Evolutionary conservation across 2,888 invertebrate genomes (phyloP), one percentile per base, ranked within the genome.

Genomic region (Nomada flava): DNA sequence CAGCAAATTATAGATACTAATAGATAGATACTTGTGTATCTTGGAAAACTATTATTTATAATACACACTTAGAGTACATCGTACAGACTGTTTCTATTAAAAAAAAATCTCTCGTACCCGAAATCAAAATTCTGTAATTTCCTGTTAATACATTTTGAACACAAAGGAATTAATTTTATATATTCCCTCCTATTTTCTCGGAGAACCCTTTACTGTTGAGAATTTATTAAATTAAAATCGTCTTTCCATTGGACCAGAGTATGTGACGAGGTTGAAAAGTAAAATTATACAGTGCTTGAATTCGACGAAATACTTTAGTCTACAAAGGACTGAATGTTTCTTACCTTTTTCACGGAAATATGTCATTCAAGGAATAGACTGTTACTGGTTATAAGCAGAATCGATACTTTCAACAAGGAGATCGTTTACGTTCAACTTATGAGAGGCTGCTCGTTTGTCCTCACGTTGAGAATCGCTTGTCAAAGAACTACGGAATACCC

Each of bases 351-450:
- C 11, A 5, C 3, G 29, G 47, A 79, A 55, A 68, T 70, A 36
- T 72, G 68, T 80, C 64, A 69, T 68, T 47, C 23, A 2, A 55
- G 23, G 68, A 83, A 78, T 76, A 64, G 68, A 20, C 59, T 64
- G 53, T 53, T 67, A 68, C 72, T 42, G 52, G 65, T 72, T 59
- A 55, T 26, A 62, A 74, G 59, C 15, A 55, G 71, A 70, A 88
- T 89, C 89, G 78, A 89, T 88, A 85, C 78, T 82, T 89, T 75
- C 84, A 79, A 84, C 80, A 73, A 74, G 53, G 75, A 76, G 70
- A 64, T 82, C 82, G 78, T 86, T 89, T 88, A 86, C 81, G 79
- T 85, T 87, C 79, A 82, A 85, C 81, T 89, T 88, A 83, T 69
- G 81, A 88, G 82, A 86, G 80, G 79, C 76, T 80, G 88, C 80